These are phyloP conservation scores for Strongylocentrotus purpuratus DNA, from an alignment of 35 echinoderm and acorn worm genomes.

Conservation along the genomic window DNA sequence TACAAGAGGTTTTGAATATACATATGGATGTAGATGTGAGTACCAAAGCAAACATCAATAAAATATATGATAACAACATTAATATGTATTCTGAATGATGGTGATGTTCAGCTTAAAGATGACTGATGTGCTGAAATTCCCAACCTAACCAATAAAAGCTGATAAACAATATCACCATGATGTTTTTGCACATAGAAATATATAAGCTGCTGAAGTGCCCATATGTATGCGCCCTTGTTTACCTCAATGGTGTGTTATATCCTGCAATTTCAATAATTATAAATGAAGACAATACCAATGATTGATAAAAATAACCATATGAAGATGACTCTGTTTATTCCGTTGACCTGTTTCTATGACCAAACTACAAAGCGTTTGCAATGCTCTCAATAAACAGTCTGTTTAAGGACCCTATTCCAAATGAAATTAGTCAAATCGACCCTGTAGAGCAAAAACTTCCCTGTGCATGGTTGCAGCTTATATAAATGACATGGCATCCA, in stretches of 20 bases:
- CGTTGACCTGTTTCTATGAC: not conserved
- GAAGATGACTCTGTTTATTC: not conserved
- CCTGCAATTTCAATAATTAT: not conserved
- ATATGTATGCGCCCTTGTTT: not conserved
- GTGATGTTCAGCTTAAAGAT: not conserved
- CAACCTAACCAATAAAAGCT: not conserved
- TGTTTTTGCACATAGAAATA: not conserved
- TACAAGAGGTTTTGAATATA: no score
- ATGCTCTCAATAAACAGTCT: no score
- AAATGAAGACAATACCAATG: not conserved
- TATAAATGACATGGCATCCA: not conserved
- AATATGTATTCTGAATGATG: no score
- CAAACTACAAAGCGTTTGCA: not conserved
- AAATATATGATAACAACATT: no score
- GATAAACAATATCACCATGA: not conserved
- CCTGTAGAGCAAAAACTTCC: not conserved
- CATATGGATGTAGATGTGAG: no score
- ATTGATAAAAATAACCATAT: not conserved
- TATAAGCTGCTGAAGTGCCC: not conserved
- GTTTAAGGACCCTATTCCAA: no score
- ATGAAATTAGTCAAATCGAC: no score
- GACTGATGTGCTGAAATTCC: not conserved
- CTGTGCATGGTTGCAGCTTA: not conserved
- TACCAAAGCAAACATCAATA: no score
- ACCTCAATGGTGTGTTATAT: not conserved